phyloP scores from a whole-genome alignment of 2,113 vertebrate species.

The Lates calcarifer region DNA sequence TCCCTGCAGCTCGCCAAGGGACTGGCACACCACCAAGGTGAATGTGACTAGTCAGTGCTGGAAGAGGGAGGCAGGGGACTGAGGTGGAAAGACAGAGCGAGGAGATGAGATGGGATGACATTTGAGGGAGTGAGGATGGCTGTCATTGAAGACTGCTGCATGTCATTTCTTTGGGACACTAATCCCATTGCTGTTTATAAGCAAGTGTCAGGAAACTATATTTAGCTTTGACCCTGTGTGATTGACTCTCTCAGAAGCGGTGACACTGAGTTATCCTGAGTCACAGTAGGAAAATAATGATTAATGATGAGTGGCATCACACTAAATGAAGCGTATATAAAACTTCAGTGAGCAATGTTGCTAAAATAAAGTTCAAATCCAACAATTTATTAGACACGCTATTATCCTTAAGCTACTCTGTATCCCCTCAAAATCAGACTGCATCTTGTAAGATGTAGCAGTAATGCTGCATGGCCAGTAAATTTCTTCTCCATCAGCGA shows the following conservation, averaged over 20 bases:
- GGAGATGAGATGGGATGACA: constrained; percentile 71
- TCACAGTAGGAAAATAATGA: constrained; percentile 21
- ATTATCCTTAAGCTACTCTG: neutral
- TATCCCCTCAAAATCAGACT: constrained; percentile 18
- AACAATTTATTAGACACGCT: neutral
- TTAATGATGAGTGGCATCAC: constrained; percentile 2
- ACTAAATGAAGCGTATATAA: neutral
- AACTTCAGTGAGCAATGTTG: neutral
- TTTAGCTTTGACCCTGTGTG: constrained; percentile 66
- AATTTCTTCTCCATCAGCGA: constrained; percentile 65
- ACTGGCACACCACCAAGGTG: constrained; percentile 75
- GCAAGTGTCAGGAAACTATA: constrained; percentile 75
- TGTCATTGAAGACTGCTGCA: constrained; percentile 70
- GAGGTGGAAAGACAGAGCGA: constrained; percentile 60
- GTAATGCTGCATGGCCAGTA: constrained; percentile 32
- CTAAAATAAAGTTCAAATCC: constrained; percentile 27
- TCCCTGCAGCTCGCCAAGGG: constrained; percentile 55
- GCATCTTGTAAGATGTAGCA: constrained; percentile 13
- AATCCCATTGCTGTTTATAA: constrained; percentile 75
- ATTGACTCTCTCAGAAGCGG: constrained; percentile 34
- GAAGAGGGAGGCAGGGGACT: constrained; percentile 31
- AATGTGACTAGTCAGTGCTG: constrained; percentile 69
- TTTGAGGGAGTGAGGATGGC: constrained; percentile 51
- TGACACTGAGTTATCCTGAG: constrained; percentile 41
- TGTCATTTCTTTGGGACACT: constrained; percentile 60